Evolutionary conservation across 2,888 invertebrate genomes (phyloP).

Genomic region (Plusia festucae): DNA sequence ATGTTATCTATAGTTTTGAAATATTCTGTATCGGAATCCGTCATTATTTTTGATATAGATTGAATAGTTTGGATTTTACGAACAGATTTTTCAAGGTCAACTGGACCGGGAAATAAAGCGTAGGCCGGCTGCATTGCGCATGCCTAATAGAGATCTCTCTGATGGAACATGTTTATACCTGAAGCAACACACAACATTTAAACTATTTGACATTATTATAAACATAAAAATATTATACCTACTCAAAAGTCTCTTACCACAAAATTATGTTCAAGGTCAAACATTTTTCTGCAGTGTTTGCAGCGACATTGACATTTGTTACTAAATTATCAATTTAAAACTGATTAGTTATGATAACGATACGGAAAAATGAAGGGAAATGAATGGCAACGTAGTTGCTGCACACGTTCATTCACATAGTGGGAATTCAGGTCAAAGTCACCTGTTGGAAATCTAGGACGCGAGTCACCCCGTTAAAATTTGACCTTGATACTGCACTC

Average conservation of each 20-base stretch:
- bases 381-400: not conserved
- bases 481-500: constrained; percentile 1
- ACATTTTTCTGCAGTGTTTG: not conserved
- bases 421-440: not conserved
- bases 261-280: not conserved
- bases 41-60: not conserved
- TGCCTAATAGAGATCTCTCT: not conserved
- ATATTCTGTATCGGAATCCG: not conserved
- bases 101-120: not conserved
- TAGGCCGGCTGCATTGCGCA: not conserved
- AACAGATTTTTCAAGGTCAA: not conserved
- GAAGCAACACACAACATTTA: not conserved
- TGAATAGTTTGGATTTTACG: not conserved
- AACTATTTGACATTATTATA: not conserved
- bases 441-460: not conserved
- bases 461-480: not conserved
- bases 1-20: not conserved
- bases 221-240: not conserved
- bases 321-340: not conserved
- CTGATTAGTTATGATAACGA: not conserved
- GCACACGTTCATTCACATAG: not conserved
- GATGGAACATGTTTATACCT: not conserved
- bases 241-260: not conserved
- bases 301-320: not conserved
- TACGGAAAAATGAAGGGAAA: not conserved